Evolutionary conservation across 2,113 vertebrate species (phyloP).

Genomic region (Chascanopsetta lugubris): DNA sequence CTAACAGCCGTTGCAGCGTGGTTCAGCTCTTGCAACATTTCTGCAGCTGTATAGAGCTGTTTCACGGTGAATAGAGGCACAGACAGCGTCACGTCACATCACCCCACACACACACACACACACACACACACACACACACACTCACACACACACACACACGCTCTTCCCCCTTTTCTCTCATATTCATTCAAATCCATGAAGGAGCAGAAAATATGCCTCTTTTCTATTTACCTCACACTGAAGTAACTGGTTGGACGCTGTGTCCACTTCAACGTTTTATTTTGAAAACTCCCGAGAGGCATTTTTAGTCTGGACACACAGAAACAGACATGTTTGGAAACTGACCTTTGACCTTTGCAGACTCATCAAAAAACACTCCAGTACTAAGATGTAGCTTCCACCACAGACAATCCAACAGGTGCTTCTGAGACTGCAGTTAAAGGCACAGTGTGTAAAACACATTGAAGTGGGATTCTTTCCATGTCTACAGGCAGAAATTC

Average conservation of each 20-base stretch:
- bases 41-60: constrained; percentile 53
- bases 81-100: constrained; percentile 56
- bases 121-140: constrained; percentile 35
- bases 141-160: constrained; percentile 34
- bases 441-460: no score
- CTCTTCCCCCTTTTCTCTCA: neutral
- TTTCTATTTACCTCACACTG: neutral
- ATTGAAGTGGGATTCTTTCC: no score
- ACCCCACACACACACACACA: constrained; percentile 39
- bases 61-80: constrained; percentile 58
- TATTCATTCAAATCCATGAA: constrained; percentile 11
- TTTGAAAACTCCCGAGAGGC: neutral
- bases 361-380: no score
- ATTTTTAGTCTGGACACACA: no score
- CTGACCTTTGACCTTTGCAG: neutral
- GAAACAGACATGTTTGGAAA: neutral
- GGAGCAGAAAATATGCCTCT: constrained; percentile 1
- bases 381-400: no score
- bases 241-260: neutral
- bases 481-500: no score
- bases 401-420: no score
- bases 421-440: no score
- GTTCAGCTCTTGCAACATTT: constrained; percentile 53
- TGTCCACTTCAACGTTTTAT: no score
- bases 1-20: constrained; percentile 50